Percentiles rank a stretch among this genome's conserved stretches.
These are phyloP conservation scores for Urocolius indicus DNA, from an alignment of 2,113 vertebrate species.

Conservation along the genomic window DNA sequence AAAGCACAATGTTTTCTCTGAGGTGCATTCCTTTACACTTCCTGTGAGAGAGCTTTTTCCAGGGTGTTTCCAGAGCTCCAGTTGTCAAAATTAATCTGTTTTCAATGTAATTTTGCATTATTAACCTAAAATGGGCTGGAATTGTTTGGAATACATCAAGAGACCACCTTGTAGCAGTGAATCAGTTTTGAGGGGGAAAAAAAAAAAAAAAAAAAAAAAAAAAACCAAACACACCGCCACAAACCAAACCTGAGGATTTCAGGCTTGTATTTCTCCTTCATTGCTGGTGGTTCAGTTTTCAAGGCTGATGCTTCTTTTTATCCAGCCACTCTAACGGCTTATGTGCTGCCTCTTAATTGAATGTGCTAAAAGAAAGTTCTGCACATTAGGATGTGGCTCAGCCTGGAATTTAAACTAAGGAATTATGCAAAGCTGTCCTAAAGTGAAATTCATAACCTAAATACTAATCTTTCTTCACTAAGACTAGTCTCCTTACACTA, in stretches of 20 bases:
- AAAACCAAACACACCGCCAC: no score
- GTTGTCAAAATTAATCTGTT: neutral
- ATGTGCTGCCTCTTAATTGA: neutral
- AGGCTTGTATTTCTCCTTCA: neutral
- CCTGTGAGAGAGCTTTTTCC: neutral
- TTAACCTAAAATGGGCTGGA: neutral
- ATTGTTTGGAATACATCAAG: neutral
- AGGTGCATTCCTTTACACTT: neutral
- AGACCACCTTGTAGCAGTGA: neutral
- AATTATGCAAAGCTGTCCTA: conserved; percentile 15
- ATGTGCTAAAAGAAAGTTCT: neutral
- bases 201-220: neutral
- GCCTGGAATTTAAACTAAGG: neutral
- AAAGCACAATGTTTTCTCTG: neutral
- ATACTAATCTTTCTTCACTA: neutral
- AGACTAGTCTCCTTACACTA: neutral
- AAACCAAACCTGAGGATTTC: neutral
- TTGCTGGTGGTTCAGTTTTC: conserved; percentile 8
- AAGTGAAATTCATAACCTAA: neutral
- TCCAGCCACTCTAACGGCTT: neutral
- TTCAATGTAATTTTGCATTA: neutral
- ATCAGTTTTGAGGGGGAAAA: neutral
- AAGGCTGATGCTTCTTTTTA: conserved; percentile 17
- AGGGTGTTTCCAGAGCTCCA: neutral
- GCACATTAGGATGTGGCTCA: neutral